Evolutionary conservation across 1,140 invertebrate genomes (phyloP), one percentile per base, ranked within the genome.

Genomic region (Nautilus pompilius): DNA sequence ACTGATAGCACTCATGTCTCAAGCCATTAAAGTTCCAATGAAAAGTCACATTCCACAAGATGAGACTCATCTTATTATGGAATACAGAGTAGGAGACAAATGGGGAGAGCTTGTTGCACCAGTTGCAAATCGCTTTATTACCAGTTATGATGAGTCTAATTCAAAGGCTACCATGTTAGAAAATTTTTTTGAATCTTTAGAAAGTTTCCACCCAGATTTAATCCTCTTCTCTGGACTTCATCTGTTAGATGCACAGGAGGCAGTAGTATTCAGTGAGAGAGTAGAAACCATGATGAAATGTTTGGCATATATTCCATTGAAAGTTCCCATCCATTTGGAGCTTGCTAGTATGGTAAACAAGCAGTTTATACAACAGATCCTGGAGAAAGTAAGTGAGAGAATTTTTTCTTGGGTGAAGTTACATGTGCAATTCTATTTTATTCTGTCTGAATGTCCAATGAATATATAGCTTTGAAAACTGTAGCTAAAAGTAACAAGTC

Each of bases 31-130:
- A 28, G 69, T 83, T 59, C 74, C 74, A 29, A 34, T 71, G 48
- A 59, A 62, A 53, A 83, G 72, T 51, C 67, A 71, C 30, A 76
- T 80, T 45, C 51, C 72, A n/a, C 61, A 75, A 24, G 84, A 85
- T 69, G 84, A 85, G 63, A 67, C 84, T 26, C 84, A 85, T 67
- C 73, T 85, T 6, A 85, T 85, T 64, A 73, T 85, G 72, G 84
- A 85, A 56, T 83, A 83, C 61, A 73, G 78, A 54, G 76, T 81
- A 22, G 80, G 80, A 15, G 81, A 85, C 46, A 72, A 67, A 22
- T 82, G 84, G 70, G 83, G 79, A 5, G 60, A 73, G 41, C 55
- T 71, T 62, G 71, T 70, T 5, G 67, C 81, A 10, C 80, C 82
- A 15, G 77, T 81, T 26, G 82, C 83, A 10, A 85, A 78, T 46